Base-by-base conservation (phyloP, 2,888 invertebrate genomes). In the Harpalus rufipes region DNA sequence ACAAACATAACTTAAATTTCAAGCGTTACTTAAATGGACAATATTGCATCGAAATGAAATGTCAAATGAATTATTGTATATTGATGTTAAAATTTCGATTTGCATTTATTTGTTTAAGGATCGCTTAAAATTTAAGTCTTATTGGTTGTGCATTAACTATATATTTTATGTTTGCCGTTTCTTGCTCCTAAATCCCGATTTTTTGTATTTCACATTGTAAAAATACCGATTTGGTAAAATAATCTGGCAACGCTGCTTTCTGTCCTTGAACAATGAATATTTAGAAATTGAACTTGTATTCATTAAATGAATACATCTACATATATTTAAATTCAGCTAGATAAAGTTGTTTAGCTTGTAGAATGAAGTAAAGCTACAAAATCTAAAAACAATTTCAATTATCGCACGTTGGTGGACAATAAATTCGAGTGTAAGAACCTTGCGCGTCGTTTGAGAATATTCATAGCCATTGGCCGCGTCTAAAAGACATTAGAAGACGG, bases 401-500 rank as follows among this genome's bases (percentile, higher is more conserved):
- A 74, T 74, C 72, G 72, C 44, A 74, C 41, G 44, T 18, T 44
- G 44, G 16, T 44, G 72, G 18, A 25, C 41, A 44, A 74, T 74
- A 74, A 74, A 74, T 74, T 74, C 72, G 7, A 12, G 7, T 14
- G 68, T 68, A 68, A 68, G 68, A 7, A 14, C 18, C 14, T 14
- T 16, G 44, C 18, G 18, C 41, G 72, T 74, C 61, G 79, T 79
- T 79, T 25, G 32, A 79, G 79, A 79, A 79, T 79, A 79, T 79
- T 79, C 79, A 72, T 72, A 72, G 58, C 56, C 56, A 56, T 68
- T 51, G 81, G 68, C 56, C 56, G 82, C 51, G 65, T 74, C 63
- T 81, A 25, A 68, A 72, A 74, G 74, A 74, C 74, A 83, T 83
- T 83, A 82, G 82, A 82, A 68, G 63, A 61, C 63, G 41, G 6